phyloP scores from a whole-genome alignment of 2,888 invertebrate genomes.

The Apamea epomidion region DNA sequence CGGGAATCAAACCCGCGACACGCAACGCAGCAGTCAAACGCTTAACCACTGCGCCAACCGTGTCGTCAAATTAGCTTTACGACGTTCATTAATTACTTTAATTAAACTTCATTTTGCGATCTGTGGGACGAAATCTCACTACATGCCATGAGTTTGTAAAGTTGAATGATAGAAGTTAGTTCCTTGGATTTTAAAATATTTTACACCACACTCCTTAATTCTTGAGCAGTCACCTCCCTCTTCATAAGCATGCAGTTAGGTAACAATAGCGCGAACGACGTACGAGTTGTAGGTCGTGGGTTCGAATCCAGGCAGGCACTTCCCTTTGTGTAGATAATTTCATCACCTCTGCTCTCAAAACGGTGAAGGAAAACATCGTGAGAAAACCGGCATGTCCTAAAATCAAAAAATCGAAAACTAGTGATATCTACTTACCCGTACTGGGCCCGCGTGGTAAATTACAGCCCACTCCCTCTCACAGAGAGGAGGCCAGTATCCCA shows the following conservation, averaged over 20 bases:
- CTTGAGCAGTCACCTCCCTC: background rate
- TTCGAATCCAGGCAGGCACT: background rate
- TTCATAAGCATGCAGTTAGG: background rate
- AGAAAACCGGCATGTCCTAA: background rate
- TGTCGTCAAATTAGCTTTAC: conserved; percentile 49
- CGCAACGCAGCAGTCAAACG: no score
- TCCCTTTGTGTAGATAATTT: background rate
- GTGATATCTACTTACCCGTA: background rate
- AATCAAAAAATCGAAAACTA: background rate
- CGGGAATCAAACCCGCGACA: no score
- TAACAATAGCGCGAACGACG: background rate
- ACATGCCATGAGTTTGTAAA: background rate
- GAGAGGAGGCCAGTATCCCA: no score
- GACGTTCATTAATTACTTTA: conserved; percentile 29
- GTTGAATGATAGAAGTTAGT: background rate
- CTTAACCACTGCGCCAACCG: no score
- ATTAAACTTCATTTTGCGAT: conserved; percentile 8
- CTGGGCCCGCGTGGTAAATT: background rate
- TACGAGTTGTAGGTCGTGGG: background rate
- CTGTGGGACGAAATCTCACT: background rate
- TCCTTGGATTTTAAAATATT: background rate
- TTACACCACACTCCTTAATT: background rate
- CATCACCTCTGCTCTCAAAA: background rate
- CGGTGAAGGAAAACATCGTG: background rate
- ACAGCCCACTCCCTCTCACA: no score